Percentiles rank a stretch among this genome's conserved stretches.
These are phyloP conservation scores for Linnaemya vulpina DNA, from an alignment of 2,888 invertebrate genomes.

Conservation along the genomic window DNA sequence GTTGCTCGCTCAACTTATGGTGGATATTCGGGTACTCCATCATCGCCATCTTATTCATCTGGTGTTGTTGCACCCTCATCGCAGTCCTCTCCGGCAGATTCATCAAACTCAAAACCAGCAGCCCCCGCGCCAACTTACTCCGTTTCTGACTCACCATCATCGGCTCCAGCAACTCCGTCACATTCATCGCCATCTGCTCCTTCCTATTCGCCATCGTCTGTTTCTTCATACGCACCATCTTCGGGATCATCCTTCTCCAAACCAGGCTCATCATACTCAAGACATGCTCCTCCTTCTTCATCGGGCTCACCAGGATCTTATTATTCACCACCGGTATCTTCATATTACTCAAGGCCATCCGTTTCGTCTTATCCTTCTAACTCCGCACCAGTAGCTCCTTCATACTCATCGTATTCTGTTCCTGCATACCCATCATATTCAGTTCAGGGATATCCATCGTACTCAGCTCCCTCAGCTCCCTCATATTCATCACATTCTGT, in stretches of 20 bases:
- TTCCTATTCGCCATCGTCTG: background rate
- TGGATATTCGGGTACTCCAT: slow-evolving; percentile 57
- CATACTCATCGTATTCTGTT: slow-evolving; percentile 71
- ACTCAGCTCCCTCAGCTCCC: slow-evolving; percentile 65
- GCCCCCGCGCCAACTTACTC: slow-evolving; percentile 71
- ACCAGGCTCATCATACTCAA: slow-evolving; percentile 67
- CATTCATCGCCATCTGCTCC: slow-evolving; percentile 50
- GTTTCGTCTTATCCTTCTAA: slow-evolving; percentile 53
- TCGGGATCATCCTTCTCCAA: slow-evolving; percentile 74
- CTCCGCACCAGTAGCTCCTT: slow-evolving; percentile 69
- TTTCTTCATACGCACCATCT: slow-evolving; percentile 72
- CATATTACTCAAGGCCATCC: slow-evolving; percentile 63
- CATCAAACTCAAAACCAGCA: slow-evolving; percentile 62
- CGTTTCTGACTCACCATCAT: slow-evolving; percentile 67
- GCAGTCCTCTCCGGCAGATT: slow-evolving; percentile 42
- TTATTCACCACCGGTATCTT: slow-evolving; percentile 14
- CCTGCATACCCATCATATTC: slow-evolving; percentile 70
- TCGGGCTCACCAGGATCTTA: slow-evolving; percentile 68
- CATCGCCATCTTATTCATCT: slow-evolving; percentile 52
- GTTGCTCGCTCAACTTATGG: slow-evolving; percentile 61
- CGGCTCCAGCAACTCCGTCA: slow-evolving; percentile 68
- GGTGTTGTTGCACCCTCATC: slow-evolving; percentile 50
- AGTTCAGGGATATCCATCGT: slow-evolving; percentile 44
- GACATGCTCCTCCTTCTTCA: slow-evolving; percentile 68
- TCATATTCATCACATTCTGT: slow-evolving; percentile 64